Percentiles rank a stretch among this genome's conserved stretches.
Evolutionary conservation across 1,140 invertebrate genomes (phyloP).

Genomic region (Hetaerina americana): DNA sequence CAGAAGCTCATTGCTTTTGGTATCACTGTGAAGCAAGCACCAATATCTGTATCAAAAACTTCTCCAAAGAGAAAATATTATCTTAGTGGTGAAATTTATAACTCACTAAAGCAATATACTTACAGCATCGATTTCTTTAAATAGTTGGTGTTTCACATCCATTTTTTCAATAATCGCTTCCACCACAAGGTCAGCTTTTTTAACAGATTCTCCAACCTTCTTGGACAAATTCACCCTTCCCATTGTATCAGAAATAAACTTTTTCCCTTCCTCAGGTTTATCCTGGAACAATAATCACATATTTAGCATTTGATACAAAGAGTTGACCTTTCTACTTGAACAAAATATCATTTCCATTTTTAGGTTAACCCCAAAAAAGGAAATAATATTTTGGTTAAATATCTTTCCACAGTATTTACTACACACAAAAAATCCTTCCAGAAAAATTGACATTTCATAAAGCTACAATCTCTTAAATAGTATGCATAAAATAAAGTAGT

Average conservation of each 20-base stretch:
- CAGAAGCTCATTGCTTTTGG: too few relatives aligned
- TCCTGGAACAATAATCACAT: too few relatives aligned
- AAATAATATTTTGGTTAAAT: slow-evolving; percentile 5
- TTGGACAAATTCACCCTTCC: slow-evolving; percentile 44
- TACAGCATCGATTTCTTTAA: slow-evolving; percentile 44
- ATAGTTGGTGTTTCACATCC: slow-evolving; percentile 64
- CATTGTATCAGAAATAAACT: slow-evolving; percentile 50
- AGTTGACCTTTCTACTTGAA: too few relatives aligned
- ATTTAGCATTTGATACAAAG: too few relatives aligned
- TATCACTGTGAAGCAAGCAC: too few relatives aligned
- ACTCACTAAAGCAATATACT: slow-evolving; percentile 17
- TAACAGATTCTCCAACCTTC: slow-evolving; percentile 42
- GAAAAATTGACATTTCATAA: neutral
- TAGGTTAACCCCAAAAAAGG: too few relatives aligned
- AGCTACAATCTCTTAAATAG: neutral
- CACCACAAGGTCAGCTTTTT: slow-evolving; percentile 61
- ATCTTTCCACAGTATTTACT: too few relatives aligned
- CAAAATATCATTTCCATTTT: too few relatives aligned
- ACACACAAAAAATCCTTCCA: too few relatives aligned
- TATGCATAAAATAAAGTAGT: neutral
- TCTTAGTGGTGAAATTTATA: too few relatives aligned
- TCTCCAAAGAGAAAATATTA: too few relatives aligned
- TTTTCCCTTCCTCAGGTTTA: slow-evolving; percentile 43
- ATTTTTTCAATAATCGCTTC: slow-evolving; percentile 83
- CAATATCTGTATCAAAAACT: too few relatives aligned